These are phyloP conservation scores for Hypothenemus hampei DNA, from an alignment of 1,140 invertebrate genomes.

Conservation along the genomic window DNA sequence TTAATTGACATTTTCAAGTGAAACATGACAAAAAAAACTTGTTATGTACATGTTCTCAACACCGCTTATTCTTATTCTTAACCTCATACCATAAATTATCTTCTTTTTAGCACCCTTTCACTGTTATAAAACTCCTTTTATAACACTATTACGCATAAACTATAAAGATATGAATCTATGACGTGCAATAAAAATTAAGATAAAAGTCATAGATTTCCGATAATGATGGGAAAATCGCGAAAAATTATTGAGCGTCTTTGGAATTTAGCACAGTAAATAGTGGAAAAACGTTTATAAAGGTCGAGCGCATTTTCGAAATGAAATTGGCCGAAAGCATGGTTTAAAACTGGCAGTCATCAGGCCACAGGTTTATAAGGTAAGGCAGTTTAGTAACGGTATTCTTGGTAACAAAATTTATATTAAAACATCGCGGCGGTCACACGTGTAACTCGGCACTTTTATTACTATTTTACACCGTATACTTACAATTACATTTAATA, in stretches of 20 bases:
- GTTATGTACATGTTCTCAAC: too few species aligned
- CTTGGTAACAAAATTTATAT: constrained; percentile 22
- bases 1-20: too few species aligned
- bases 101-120: constrained; percentile 9
- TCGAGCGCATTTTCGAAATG: constrained; percentile 1
- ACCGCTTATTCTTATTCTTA: too few species aligned
- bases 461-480: constrained; percentile 10
- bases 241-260: too few species aligned
- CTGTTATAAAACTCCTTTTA: background rate
- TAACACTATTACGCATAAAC: background rate
- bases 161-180: background rate
- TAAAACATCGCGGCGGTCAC: constrained; percentile 18
- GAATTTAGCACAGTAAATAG: too few species aligned
- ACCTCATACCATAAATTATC: too few species aligned
- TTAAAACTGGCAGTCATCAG: constrained; percentile 12
- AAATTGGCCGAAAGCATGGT: constrained; percentile 3
- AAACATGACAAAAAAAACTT: too few species aligned
- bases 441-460: constrained; percentile 20
- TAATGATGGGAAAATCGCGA: too few species aligned
- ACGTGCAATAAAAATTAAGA: too few species aligned
- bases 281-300: too few species aligned
- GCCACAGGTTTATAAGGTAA: constrained; percentile 18
- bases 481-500: constrained; percentile 29
- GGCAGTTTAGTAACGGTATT: constrained; percentile 18
- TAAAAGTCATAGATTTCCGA: too few species aligned